phyloP scores from a whole-genome alignment of 2,888 invertebrate genomes.

The Rotaria magnacalcarata region DNA sequence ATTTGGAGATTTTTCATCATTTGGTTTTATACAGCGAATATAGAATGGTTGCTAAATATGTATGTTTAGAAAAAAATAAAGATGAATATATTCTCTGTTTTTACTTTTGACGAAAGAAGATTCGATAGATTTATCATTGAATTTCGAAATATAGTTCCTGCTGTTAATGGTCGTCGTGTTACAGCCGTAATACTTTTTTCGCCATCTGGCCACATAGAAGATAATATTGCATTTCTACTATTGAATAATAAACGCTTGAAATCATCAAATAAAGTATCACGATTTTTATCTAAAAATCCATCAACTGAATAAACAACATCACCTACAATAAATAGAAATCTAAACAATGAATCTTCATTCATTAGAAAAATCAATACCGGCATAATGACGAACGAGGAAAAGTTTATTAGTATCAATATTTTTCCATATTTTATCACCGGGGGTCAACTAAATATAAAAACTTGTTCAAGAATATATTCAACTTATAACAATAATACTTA shows the following conservation, averaged over 20 bases:
- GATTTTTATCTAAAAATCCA: slow-evolving; percentile 94
- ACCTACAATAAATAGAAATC: slow-evolving; percentile 55
- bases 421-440: slow-evolving; percentile 25
- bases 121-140: slow-evolving; percentile 84
- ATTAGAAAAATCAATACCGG: background rate
- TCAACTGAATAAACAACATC: slow-evolving; percentile 83
- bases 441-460: background rate
- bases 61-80: background rate
- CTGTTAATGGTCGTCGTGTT: slow-evolving; percentile 87
- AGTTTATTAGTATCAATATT: slow-evolving; percentile 1
- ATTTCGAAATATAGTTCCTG: slow-evolving; percentile 85
- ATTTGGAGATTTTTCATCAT: slow-evolving; percentile 81
- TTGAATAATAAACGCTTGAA: slow-evolving; percentile 84
- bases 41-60: slow-evolving; percentile 76
- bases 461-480: background rate
- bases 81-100: too few relatives aligned
- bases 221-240: slow-evolving; percentile 73
- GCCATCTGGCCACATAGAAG: slow-evolving; percentile 93
- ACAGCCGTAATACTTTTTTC: slow-evolving; percentile 77
- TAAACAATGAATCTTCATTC: too few relatives aligned
- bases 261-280: slow-evolving; percentile 90
- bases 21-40: slow-evolving; percentile 92
- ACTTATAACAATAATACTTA: slow-evolving; percentile 56
- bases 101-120: slow-evolving; percentile 74
- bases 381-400: slow-evolving; percentile 21